phyloP scores from a whole-genome alignment of 2,797 vertebrate genomes.

The Myotis findleyi region DNA sequence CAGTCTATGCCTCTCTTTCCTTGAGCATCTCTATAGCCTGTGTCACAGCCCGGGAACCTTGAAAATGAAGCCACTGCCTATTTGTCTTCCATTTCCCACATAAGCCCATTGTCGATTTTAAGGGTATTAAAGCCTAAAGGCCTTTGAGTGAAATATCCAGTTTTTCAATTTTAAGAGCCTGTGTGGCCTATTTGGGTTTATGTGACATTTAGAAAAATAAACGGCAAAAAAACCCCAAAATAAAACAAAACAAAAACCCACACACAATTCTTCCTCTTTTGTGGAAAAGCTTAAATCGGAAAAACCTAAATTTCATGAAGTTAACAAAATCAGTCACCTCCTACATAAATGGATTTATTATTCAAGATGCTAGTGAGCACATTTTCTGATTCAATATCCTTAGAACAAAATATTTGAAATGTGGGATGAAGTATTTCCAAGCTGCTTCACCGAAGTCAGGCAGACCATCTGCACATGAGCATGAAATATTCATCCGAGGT shows the following conservation, averaged over 20 bases:
- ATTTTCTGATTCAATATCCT: constrained; percentile 56
- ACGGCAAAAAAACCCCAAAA: neutral
- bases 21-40: neutral
- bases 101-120: neutral
- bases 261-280: neutral
- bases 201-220: constrained; percentile 41
- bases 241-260: neutral
- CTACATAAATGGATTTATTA: constrained; percentile 49
- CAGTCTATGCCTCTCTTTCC: neutral
- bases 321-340: constrained; percentile 53
- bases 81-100: neutral
- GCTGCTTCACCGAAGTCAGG: constrained; percentile 22
- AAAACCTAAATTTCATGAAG: constrained; percentile 51
- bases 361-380: constrained; percentile 7
- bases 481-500: constrained; percentile 41
- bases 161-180: constrained; percentile 33
- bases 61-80: neutral
- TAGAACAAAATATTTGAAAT: constrained; percentile 67
- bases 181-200: neutral
- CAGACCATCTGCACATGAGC: neutral
- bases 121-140: constrained; percentile 18
- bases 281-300: constrained; percentile 9
- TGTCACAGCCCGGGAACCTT: neutral
- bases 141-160: neutral
- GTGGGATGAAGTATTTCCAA: constrained; percentile 53